These are phyloP conservation scores for Cottus gobio DNA, from an alignment of 2,113 vertebrate species.

Conservation along the genomic window DNA sequence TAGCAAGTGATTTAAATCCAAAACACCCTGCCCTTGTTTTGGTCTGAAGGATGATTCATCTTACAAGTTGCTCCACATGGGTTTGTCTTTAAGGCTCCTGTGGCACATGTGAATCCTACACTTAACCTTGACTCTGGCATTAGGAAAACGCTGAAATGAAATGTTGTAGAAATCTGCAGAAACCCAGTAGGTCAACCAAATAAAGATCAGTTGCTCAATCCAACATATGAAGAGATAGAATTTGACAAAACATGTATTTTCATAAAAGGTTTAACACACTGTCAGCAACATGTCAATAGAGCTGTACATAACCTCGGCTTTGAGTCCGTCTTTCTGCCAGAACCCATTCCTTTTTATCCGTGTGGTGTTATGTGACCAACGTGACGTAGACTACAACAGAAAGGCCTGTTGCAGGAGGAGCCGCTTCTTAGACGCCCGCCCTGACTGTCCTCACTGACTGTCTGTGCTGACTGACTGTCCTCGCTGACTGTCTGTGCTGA, in stretches of 20 bases:
- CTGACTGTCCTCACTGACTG: conserved; percentile 19
- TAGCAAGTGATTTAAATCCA: not conserved
- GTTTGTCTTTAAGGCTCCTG: not conserved
- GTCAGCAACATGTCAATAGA: not conserved
- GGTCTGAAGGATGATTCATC: no score
- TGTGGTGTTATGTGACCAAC: not conserved
- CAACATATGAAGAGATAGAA: not conserved
- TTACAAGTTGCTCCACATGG: not conserved
- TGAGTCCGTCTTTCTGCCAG: not conserved
- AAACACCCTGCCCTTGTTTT: no score
- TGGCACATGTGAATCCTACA: not conserved
- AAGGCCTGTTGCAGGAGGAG: conserved; percentile 6
- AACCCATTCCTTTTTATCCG: not conserved
- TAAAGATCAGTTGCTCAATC: not conserved
- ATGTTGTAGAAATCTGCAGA: not conserved
- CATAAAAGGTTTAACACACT: not conserved
- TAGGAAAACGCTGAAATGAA: not conserved
- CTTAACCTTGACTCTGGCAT: not conserved
- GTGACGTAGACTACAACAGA: not conserved
- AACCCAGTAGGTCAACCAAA: not conserved
- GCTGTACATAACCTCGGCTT: not conserved
- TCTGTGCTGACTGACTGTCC: no score
- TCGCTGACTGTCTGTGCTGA: no score
- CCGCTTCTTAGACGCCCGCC: not conserved
- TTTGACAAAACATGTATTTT: not conserved